Evolutionary conservation across 2,113 vertebrate species (phyloP), one percentile per base, ranked within the genome.

Genomic region (Callospermophilus lateralis): DNA sequence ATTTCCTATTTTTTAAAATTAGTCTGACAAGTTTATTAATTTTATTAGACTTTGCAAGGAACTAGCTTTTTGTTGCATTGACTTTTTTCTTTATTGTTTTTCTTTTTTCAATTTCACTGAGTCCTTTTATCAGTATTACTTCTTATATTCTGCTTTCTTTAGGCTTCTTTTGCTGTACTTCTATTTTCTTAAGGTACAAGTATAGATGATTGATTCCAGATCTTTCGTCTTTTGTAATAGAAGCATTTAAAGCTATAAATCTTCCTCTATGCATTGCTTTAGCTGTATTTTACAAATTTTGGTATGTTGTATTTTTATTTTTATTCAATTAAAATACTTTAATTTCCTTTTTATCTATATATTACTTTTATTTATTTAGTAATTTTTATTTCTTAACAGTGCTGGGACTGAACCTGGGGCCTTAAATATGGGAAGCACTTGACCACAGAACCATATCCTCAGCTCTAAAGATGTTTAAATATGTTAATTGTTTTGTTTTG

Each of bases 11-110:
- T 70, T 91, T 88, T 76, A 11, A 53, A 22, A 45, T 51, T 34
- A 37, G 3, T 88, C 12, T 88, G 53, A 58, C 53, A 63, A 34
- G 7, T 51, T 86, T 58, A 87, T 81, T 37, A 28, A 12, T 58
- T 96, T 88, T 83, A 76, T n/a, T 94, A 61, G 70, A 80, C 45
- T 85, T 84, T 78, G 9, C 51, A 89, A 89, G 84, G 13, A 53
- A 78, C 7, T 2, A 28, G 4, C n/a, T 80, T 65, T 90, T 45
- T 11, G 53, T 34, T 73, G 72, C 30, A 80, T 65, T 77, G 20
- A 37, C 37, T 55, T 79, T 68, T 70, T 73, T 45, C 34, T 84
- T 4, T 72, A 0, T 81, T 72, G n/a, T 42, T 83, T 96, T 94
- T 84, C 12, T 89, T 28, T n/a, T 97, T 90, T 55, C 30, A 67